A percentile compares a stretch with the other conserved stretches of the same genome.
phyloP scores from a whole-genome alignment of 64 coral and sea anemone species.

The Stichodactyla helianthus region DNA sequence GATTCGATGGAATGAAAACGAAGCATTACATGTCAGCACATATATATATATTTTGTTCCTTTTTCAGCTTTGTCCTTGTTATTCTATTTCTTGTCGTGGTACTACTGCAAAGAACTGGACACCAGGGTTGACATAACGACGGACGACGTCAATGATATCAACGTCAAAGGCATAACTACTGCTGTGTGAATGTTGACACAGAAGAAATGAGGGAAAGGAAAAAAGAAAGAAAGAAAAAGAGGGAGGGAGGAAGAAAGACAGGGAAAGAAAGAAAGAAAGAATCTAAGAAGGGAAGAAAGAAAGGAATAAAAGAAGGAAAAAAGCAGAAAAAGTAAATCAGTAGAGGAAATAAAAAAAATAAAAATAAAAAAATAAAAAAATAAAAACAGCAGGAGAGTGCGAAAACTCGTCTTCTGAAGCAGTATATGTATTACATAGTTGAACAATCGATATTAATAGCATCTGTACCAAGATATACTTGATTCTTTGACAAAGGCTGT shows the following conservation, averaged over 20 bases:
- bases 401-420: too few relatives aligned
- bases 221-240: background rate
- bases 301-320: background rate
- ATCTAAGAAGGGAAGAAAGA: background rate
- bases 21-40: background rate
- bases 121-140: background rate
- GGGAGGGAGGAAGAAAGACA: background rate
- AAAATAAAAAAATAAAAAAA: too few relatives aligned
- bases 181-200: background rate
- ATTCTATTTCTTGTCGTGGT: conserved; percentile 13
- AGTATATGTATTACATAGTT: too few relatives aligned
- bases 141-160: background rate
- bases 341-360: too few relatives aligned
- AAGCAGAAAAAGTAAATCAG: too few relatives aligned
- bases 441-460: too few relatives aligned
- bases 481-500: too few relatives aligned
- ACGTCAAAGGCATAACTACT: background rate
- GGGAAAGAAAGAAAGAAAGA: background rate
- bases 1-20: background rate
- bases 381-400: too few relatives aligned
- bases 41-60: background rate
- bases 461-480: too few relatives aligned
- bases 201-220: background rate
- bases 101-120: conserved; percentile 11
- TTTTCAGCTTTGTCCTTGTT: conserved; percentile 11